phyloP scores from a whole-genome alignment of 2,888 invertebrate species.

The Drosophila affinis region DNA sequence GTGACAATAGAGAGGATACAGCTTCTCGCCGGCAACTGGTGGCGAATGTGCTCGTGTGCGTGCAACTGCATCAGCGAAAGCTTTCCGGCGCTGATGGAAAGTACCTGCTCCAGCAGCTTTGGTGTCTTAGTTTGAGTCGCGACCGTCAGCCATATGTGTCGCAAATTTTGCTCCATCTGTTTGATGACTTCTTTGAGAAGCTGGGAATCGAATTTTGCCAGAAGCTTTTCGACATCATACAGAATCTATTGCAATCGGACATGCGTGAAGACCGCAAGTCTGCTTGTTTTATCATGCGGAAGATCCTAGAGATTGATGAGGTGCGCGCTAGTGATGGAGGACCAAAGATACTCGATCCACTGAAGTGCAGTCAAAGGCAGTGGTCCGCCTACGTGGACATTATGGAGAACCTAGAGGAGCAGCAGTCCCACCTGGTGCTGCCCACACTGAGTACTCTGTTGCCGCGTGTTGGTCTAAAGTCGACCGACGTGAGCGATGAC shows the following conservation, averaged over 20 bases:
- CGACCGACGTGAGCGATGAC: slow-evolving; percentile 3
- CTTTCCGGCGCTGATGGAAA: slow-evolving; percentile 56
- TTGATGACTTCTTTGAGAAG: slow-evolving; percentile 66
- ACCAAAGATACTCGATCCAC: neutral
- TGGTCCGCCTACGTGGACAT: slow-evolving; percentile 76
- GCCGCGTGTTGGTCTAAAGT: slow-evolving; percentile 36
- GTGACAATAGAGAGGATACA: slow-evolving; percentile 43
- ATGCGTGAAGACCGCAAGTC: slow-evolving; percentile 70
- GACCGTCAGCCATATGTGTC: slow-evolving; percentile 47
- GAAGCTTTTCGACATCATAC: slow-evolving; percentile 54
- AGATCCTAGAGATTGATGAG: slow-evolving; percentile 31
- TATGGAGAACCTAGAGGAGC: slow-evolving; percentile 81
- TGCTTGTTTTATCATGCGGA: slow-evolving; percentile 70
- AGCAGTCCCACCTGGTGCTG: slow-evolving; percentile 82
- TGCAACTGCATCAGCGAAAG: slow-evolving; percentile 65
- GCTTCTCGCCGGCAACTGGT: slow-evolving; percentile 48
- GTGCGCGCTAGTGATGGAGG: neutral
- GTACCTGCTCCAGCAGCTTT: slow-evolving; percentile 60
- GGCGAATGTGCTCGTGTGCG: slow-evolving; percentile 68
- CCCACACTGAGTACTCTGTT: slow-evolving; percentile 71
- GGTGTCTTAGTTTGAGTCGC: slow-evolving; percentile 54
- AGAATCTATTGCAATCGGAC: slow-evolving; percentile 61
- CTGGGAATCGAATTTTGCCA: slow-evolving; percentile 45
- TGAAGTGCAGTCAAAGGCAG: slow-evolving; percentile 45
- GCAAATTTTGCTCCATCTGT: slow-evolving; percentile 71